A percentile compares a stretch with the other conserved stretches of the same genome.
Evolutionary conservation across 2,888 invertebrate species (phyloP).

Genomic region (Anoplius nigerrimus): DNA sequence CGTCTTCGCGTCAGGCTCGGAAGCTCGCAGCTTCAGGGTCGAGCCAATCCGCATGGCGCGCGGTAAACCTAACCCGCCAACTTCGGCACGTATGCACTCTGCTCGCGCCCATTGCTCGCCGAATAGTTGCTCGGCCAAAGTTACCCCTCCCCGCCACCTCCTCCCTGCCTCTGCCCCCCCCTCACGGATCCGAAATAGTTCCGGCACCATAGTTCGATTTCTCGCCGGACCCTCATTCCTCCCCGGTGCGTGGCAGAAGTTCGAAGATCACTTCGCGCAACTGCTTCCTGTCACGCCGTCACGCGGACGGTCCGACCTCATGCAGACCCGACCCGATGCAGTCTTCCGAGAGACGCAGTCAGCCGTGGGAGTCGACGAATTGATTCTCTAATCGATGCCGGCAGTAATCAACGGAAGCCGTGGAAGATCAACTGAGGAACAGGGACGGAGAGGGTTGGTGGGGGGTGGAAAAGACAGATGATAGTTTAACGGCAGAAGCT

Average conservation of each 20-base stretch:
- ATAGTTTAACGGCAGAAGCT: too few relatives aligned
- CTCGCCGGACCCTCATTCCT: neutral
- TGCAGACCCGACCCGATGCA: conserved; percentile 36
- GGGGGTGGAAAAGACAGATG: too few relatives aligned
- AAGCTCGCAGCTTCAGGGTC: conserved; percentile 47
- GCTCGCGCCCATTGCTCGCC: conserved; percentile 41
- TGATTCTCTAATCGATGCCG: too few relatives aligned
- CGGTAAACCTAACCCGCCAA: conserved; percentile 56
- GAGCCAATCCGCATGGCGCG: conserved; percentile 46
- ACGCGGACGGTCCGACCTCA: conserved; percentile 15
- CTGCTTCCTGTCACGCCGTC: conserved; percentile 19
- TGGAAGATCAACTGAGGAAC: too few relatives aligned
- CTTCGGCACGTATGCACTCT: conserved; percentile 53
- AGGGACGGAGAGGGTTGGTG: too few relatives aligned
- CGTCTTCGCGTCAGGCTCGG: conserved; percentile 25
- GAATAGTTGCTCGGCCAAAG: conserved; percentile 58
- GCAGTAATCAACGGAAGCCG: too few relatives aligned
- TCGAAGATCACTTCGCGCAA: conserved; percentile 36
- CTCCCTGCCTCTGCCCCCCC: too few relatives aligned
- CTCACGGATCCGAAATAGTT: conserved; percentile 60
- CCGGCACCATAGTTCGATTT: conserved; percentile 33
- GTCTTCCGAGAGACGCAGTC: conserved; percentile 13
- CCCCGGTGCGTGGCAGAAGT: conserved; percentile 19
- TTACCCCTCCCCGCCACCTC: too few relatives aligned
- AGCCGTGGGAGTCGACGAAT: too few relatives aligned